A percentile compares a stretch with the other conserved stretches of the same genome.
Conservation (phyloP, 2,113 vertebrate genomes). For the Cyprinodon brontotheroides region DNA sequence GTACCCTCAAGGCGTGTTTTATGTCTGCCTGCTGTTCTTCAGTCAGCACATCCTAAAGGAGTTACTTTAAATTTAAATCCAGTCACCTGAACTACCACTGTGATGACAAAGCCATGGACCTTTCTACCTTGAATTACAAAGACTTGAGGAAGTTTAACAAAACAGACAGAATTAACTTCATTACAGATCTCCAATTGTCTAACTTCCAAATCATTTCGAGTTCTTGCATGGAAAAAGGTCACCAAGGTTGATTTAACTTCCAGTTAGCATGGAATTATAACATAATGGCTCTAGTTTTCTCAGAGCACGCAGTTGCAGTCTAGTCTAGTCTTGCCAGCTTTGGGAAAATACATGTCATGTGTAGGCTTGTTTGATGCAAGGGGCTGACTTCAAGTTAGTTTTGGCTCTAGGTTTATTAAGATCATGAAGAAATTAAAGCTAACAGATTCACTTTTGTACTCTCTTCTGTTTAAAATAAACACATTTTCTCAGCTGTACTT, state of each 20-base stretch:
- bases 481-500: background rate
- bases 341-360: background rate
- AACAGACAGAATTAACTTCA: background rate
- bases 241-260: conserved; percentile 45
- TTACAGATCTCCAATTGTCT: background rate
- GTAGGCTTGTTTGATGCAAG: background rate
- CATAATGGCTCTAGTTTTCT: conserved; percentile 43
- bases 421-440: background rate
- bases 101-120: conserved; percentile 12
- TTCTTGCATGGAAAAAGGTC: conserved; percentile 10
- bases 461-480: background rate
- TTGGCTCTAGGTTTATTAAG: background rate
- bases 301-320: conserved; percentile 25
- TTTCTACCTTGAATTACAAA: conserved; percentile 2
- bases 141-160: background rate
- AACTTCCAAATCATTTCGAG: conserved; percentile 19
- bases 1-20: conserved; percentile 43
- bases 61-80: conserved; percentile 34
- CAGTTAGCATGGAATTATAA: conserved; percentile 43
- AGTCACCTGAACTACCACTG: conserved; percentile 23
- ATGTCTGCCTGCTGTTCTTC: conserved; percentile 49
- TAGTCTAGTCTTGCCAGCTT: conserved; percentile 15
- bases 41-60: conserved; percentile 46
- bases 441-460: background rate
- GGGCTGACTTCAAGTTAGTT: background rate